phyloP scores from a whole-genome alignment of 1,140 invertebrate species.

The Anoplolepis gracilipes region DNA sequence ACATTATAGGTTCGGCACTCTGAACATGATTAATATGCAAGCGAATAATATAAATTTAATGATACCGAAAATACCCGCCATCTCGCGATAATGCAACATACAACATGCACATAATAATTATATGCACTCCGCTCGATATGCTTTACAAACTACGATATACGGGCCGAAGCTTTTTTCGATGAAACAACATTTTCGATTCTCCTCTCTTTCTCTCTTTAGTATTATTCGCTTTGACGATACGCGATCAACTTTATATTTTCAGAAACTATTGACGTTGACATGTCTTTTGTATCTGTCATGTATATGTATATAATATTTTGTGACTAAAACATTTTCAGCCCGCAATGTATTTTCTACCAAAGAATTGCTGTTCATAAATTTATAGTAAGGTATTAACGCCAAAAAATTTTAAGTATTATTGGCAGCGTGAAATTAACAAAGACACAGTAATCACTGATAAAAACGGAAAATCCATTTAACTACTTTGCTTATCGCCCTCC shows the following conservation, averaged over 20 bases:
- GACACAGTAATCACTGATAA: neutral
- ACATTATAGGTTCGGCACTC: neutral
- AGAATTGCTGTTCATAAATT: conserved; percentile 18
- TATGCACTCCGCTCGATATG: conserved; percentile 9
- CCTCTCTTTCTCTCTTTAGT: neutral
- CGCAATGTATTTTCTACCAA: neutral
- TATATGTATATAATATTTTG: conserved; percentile 6
- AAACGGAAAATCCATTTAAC: conserved; percentile 12
- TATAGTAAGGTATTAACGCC: neutral
- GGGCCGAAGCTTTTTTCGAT: neutral
- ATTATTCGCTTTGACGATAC: conserved; percentile 24
- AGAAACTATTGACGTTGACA: conserved; percentile 4
- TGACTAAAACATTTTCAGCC: conserved; percentile 8
- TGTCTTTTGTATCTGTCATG: neutral
- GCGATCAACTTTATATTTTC: conserved; percentile 36
- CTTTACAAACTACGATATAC: conserved; percentile 16
- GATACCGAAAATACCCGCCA: conserved; percentile 54
- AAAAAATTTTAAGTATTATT: neutral
- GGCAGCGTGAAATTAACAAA: neutral
- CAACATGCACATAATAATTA: conserved; percentile 50
- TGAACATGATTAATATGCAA: conserved; percentile 47
- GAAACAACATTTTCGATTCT: conserved; percentile 27
- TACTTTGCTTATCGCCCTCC: neutral
- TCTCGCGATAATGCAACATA: conserved; percentile 43
- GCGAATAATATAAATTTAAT: conserved; percentile 60